These are phyloP conservation scores for Dromaius novaehollandiae DNA, from an alignment of 2,113 vertebrate species.

Conservation along the genomic window DNA sequence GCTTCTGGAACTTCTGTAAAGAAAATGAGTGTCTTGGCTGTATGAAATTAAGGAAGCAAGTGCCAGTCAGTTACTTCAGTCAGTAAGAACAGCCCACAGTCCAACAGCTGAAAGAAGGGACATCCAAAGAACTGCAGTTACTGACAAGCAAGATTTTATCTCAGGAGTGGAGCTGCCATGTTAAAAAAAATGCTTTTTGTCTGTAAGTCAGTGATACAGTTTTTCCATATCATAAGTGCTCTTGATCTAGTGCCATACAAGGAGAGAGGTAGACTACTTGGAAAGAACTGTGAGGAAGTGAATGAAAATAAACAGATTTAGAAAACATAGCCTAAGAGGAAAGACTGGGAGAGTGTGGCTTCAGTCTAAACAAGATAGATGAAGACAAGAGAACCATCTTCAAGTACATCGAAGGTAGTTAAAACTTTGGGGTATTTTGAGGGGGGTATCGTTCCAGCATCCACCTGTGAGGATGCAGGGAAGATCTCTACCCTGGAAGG, in stretches of 20 bases:
- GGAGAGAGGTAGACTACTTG: neutral
- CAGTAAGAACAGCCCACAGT: neutral
- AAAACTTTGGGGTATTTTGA: neutral
- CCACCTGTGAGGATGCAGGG: neutral
- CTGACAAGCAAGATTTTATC: neutral
- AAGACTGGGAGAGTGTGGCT: neutral
- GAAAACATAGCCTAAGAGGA: neutral
- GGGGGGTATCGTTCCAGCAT: neutral
- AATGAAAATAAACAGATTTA: neutral
- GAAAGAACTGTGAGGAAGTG: neutral
- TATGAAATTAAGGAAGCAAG: neutral
- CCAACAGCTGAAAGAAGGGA: neutral
- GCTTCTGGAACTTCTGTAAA: neutral
- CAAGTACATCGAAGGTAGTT: neutral
- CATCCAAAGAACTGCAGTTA: neutral
- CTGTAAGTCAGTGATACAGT: neutral
- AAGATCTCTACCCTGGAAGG: neutral
- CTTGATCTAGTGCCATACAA: neutral
- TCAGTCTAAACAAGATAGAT: neutral
- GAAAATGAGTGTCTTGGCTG: neutral
- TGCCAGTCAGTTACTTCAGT: neutral
- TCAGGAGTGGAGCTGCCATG: neutral
- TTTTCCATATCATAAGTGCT: neutral
- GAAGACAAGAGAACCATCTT: too few species aligned
- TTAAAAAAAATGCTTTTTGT: neutral